Evolutionary conservation across 2,797 vertebrate genomes (phyloP).

Genomic region (Microctenopoma stevenorrisi): DNA sequence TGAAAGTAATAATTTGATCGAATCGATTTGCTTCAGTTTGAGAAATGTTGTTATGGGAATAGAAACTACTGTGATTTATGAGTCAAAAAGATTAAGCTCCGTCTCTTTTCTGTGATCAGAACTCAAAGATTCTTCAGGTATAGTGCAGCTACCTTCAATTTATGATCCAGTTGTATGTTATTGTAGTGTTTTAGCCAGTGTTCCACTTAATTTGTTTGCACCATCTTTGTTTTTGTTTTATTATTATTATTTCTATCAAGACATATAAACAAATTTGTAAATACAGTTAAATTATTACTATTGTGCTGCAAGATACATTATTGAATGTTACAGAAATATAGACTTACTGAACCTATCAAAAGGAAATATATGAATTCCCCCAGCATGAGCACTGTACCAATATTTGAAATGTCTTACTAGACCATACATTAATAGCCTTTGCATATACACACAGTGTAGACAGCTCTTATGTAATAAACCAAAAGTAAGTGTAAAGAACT

Average conservation of each 20-base stretch:
- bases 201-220: background rate
- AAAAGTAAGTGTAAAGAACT: constrained; percentile 32
- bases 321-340: background rate
- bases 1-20: background rate
- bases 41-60: background rate
- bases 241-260: too few species aligned
- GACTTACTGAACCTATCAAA: background rate
- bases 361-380: background rate
- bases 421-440: constrained; percentile 16
- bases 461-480: constrained; percentile 24
- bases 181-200: background rate
- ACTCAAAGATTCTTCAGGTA: background rate
- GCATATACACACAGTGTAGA: constrained; percentile 30
- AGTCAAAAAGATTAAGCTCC: background rate
- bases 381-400: background rate
- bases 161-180: background rate
- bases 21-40: background rate
- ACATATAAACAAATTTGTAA: background rate
- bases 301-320: background rate
- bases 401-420: constrained; percentile 3
- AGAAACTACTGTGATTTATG: background rate
- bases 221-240: background rate
- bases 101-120: background rate
- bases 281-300: background rate
- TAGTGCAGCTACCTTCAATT: background rate